These are phyloP conservation scores for Halocynthia aurantium DNA, from an alignment of 23 tunicate genomes.

Conservation along the genomic window DNA sequence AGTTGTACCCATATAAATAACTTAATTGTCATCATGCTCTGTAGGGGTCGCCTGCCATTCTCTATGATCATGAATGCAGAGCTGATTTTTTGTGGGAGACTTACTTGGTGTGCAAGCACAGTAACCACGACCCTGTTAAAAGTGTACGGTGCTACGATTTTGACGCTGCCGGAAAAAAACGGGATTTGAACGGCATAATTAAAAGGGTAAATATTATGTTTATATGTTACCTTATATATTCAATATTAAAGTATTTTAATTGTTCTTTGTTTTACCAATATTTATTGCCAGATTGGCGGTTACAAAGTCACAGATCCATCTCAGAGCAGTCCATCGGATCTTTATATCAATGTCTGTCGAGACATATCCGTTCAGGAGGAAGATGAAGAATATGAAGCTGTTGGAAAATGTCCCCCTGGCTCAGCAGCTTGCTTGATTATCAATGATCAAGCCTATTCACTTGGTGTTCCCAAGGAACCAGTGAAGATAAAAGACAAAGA, in stretches of 20 bases:
- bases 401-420: slow-evolving; percentile 25
- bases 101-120: slow-evolving; percentile 28
- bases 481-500: slow-evolving; percentile 30
- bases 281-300: slow-evolving; percentile 27
- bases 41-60: slow-evolving; percentile 62
- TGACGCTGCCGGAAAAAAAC: slow-evolving; percentile 19
- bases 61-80: slow-evolving; percentile 34
- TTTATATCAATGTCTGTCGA: slow-evolving; percentile 63
- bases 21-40: background rate
- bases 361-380: slow-evolving; percentile 17
- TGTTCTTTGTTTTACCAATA: background rate
- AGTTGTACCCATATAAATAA: background rate
- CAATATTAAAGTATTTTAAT: background rate
- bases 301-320: slow-evolving; percentile 44
- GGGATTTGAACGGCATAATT: slow-evolving; percentile 34
- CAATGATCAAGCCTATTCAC: slow-evolving; percentile 13
- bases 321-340: slow-evolving; percentile 2
- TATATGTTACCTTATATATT: background rate
- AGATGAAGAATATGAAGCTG: background rate
- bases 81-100: slow-evolving; percentile 78
- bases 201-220: slow-evolving; percentile 18
- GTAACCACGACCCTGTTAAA: slow-evolving; percentile 36
- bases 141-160: slow-evolving; percentile 48
- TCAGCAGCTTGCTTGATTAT: slow-evolving; percentile 57
- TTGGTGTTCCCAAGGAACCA: slow-evolving; percentile 19